These are phyloP conservation scores for Paracentrotus lividus DNA, from an alignment of 53 echinoderm and acorn worm species.

Conservation along the genomic window DNA sequence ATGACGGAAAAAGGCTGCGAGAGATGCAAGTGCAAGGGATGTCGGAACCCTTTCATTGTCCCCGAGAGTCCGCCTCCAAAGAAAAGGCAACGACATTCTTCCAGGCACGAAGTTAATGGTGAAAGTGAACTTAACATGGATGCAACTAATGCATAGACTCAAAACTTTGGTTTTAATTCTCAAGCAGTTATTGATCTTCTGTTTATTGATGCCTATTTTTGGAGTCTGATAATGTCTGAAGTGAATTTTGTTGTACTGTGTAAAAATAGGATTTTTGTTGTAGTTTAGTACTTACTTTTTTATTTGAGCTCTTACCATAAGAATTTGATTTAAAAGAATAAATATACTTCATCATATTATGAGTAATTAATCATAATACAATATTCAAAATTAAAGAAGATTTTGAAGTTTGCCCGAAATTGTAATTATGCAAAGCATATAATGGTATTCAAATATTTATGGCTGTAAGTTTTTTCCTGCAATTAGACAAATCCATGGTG, in stretches of 20 bases:
- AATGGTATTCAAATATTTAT: conserved; percentile 38
- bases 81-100: conserved; percentile 26
- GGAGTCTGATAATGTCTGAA: neutral
- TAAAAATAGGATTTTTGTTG: neutral
- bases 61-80: neutral
- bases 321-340: neutral
- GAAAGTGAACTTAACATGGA: conserved; percentile 71
- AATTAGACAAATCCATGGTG: too few species aligned
- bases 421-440: conserved; percentile 22
- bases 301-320: neutral
- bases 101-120: conserved; percentile 52
- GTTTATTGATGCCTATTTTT: neutral
- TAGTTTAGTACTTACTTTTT: conserved; percentile 2
- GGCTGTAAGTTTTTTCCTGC: conserved; percentile 26
- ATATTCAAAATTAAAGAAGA: neutral
- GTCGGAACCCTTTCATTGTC: conserved; percentile 80
- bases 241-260: neutral
- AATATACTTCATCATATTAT: neutral
- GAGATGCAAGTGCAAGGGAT: conserved; percentile 91
- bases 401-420: neutral
- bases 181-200: conserved; percentile 3
- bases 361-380: neutral
- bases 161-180: neutral
- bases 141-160: conserved; percentile 51
- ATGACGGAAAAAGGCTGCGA: conserved; percentile 81